Percentiles rank a stretch among this genome's conserved stretches.
These are phyloP conservation scores for Saccopteryx leptura DNA, from an alignment of 2,113 vertebrate genomes.

Conservation along the genomic window DNA sequence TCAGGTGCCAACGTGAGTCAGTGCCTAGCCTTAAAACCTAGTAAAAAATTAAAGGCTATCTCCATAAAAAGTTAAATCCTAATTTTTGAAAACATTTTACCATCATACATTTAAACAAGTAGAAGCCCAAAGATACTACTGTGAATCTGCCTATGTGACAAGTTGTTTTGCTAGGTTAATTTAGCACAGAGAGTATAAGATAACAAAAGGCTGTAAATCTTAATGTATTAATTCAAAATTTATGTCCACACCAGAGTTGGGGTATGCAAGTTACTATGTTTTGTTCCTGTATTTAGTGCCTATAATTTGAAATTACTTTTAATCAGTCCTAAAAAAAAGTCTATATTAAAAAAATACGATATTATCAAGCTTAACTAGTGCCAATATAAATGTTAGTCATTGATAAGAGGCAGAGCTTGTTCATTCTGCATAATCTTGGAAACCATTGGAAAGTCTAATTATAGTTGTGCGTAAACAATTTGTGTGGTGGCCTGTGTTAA, in stretches of 20 bases:
- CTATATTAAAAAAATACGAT: conserved; percentile 10
- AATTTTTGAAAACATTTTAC: background rate
- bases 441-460: background rate
- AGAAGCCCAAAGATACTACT: background rate
- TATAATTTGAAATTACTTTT: conserved; percentile 38
- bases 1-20: background rate
- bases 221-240: background rate
- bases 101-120: background rate
- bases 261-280: background rate
- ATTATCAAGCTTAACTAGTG: background rate
- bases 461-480: conserved; percentile 3
- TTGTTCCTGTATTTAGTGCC: background rate
- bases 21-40: background rate
- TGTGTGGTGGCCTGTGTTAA: background rate
- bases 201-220: background rate
- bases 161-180: background rate
- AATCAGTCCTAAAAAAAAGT: conserved; percentile 2
- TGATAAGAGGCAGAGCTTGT: conserved; percentile 38
- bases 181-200: background rate
- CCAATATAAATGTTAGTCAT: conserved; percentile 59
- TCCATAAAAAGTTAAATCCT: conserved; percentile 4
- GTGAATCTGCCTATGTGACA: background rate
- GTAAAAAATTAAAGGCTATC: background rate
- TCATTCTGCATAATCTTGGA: conserved; percentile 48
- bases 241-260: background rate